Evolutionary conservation across 37 sponge, comb jelly and placozoan species (phyloP).

Genomic region (Aphrocallistes beatrix): DNA sequence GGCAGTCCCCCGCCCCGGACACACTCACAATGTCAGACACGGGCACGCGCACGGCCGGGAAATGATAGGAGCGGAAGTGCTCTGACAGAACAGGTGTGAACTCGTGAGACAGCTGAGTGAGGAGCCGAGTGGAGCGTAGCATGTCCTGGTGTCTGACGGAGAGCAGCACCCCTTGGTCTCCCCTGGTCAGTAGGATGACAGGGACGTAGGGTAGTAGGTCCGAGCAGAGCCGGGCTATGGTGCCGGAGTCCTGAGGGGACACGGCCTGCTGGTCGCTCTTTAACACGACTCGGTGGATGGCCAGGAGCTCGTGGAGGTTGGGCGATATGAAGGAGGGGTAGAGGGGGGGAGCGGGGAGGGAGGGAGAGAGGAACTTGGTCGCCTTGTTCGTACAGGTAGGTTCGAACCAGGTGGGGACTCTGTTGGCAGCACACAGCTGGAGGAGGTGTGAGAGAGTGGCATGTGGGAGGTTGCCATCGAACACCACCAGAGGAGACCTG

Average conservation of each 20-base stretch:
- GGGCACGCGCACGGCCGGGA: constrained; percentile 29
- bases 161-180: constrained; percentile 58
- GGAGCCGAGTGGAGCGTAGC: neutral
- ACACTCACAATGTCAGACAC: constrained; percentile 57
- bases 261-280: neutral
- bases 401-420: constrained; percentile 48
- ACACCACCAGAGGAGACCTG: neutral
- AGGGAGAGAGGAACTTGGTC: constrained; percentile 23
- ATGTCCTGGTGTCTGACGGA: neutral
- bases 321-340: constrained; percentile 39
- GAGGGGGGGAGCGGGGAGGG: neutral
- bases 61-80: constrained; percentile 32
- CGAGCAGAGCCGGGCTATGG: constrained; percentile 16
- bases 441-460: neutral
- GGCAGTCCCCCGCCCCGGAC: constrained; percentile 82
- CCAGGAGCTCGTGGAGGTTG: constrained; percentile 50
- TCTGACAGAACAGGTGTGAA: neutral
- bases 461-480: neutral
- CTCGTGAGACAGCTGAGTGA: neutral
- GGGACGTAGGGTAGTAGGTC: constrained; percentile 34
- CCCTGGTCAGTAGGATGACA: constrained; percentile 54
- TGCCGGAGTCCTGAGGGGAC: neutral
- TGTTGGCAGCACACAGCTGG: neutral
- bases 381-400: constrained; percentile 56
- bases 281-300: constrained; percentile 33